Percentiles rank a stretch among this genome's conserved stretches.
phyloP scores from a whole-genome alignment of 1,140 invertebrate genomes.

The Cyclargus thomasi region DNA sequence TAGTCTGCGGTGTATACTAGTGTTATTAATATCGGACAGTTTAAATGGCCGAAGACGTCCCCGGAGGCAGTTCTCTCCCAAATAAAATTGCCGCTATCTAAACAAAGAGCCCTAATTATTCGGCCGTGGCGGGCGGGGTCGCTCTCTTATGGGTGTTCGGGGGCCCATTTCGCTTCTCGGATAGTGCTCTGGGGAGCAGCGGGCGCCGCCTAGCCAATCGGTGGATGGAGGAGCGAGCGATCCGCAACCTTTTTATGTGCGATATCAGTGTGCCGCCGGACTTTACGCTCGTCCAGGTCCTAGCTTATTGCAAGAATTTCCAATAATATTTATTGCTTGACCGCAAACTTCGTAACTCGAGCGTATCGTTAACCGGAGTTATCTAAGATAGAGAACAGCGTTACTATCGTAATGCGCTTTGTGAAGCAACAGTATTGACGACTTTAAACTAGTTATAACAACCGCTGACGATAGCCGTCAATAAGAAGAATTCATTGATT shows the following conservation, averaged over 20 bases:
- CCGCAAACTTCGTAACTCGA: not conserved
- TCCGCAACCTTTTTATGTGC: conserved; percentile 72
- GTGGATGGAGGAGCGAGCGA: conserved; percentile 68
- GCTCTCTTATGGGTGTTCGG: conserved; percentile 75
- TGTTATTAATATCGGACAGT: conserved; percentile 73
- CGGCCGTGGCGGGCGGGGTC: conserved; percentile 75
- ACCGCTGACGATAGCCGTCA: too few relatives aligned
- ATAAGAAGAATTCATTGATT: too few relatives aligned
- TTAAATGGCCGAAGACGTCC: conserved; percentile 68
- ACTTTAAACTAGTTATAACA: too few relatives aligned
- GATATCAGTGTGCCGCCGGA: conserved; percentile 61
- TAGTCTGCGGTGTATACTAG: conserved; percentile 39
- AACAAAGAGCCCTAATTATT: conserved; percentile 78
- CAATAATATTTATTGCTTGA: not conserved
- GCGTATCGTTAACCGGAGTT: not conserved
- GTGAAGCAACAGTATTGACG: too few relatives aligned
- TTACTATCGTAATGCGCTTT: too few relatives aligned
- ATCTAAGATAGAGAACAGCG: not conserved
- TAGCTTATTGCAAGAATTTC: conserved; percentile 9
- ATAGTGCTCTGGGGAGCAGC: conserved; percentile 70
- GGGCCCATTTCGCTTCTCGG: conserved; percentile 75
- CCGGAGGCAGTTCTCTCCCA: conserved; percentile 71
- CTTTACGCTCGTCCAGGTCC: conserved; percentile 33
- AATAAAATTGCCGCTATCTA: conserved; percentile 77
- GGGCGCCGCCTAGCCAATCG: conserved; percentile 75